A percentile compares a stretch with the other conserved stretches of the same genome.
Evolutionary conservation across 1,140 invertebrate genomes (phyloP).

Genomic region (Pararge aegeria): DNA sequence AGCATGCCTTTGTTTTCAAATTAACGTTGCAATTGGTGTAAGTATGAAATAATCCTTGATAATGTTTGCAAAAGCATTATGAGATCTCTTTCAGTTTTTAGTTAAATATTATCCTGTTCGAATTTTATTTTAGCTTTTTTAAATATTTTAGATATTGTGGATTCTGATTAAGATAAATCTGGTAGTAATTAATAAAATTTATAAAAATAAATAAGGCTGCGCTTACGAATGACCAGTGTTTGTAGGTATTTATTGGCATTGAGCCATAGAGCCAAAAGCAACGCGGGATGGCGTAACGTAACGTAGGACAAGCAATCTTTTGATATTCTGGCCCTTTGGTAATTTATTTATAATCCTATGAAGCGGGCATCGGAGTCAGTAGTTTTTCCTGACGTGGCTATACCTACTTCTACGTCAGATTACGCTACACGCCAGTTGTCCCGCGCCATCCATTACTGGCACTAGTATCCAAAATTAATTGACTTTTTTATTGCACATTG

Average conservation of each 20-base stretch:
- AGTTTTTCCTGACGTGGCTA: no score
- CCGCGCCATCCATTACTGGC: no score
- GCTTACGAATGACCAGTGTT: slow-evolving; percentile 15
- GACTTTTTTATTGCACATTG: no score
- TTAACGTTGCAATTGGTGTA: slow-evolving; percentile 26
- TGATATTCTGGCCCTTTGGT: no score
- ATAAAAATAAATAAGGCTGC: slow-evolving; percentile 15
- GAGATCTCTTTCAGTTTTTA: slow-evolving; percentile 4
- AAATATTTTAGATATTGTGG: background rate
- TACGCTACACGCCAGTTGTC: no score
- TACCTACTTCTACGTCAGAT: no score
- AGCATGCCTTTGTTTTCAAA: slow-evolving; percentile 43
- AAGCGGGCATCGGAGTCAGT: no score
- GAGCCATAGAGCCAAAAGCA: slow-evolving; percentile 35
- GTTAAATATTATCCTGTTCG: background rate
- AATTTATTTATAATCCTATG: no score
- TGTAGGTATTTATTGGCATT: slow-evolving; percentile 30
- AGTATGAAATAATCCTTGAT: slow-evolving; percentile 7
- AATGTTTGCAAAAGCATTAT: slow-evolving; percentile 1
- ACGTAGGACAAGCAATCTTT: slow-evolving; percentile 29
- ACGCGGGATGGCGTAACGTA: slow-evolving; percentile 38
- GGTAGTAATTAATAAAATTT: slow-evolving; percentile 30
- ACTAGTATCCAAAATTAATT: no score
- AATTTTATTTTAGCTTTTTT: background rate
- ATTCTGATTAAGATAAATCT: slow-evolving; percentile 33